Base-by-base conservation (phyloP, 2,888 invertebrate genomes). In the Macropis europaea region DNA sequence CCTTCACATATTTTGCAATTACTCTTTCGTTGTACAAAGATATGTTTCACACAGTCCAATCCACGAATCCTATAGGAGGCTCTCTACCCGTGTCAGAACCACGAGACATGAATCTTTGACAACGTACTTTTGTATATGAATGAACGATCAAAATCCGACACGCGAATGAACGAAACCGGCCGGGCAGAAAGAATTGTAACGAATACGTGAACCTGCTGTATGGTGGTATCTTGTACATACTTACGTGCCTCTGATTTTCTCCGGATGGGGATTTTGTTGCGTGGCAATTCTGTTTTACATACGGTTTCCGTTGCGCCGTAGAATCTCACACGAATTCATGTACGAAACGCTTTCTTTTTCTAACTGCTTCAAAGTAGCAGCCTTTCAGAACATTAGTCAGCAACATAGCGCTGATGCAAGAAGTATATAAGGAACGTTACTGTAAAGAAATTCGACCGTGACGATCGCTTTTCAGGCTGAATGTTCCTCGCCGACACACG, bases 341-440 rank as follows among this genome's bases (percentile, higher is more conserved):
- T 62, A 30, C 9, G 30, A 66, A 50, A 50, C 57, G 73, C 73
- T 73, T 52, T 26, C 24, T 22, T 73, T 42, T 59, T 54, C 42
- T 73, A 73, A 54, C 50, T 72, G 73, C 73, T 73, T 73, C 30
- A 61, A 73, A 40, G 64, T 73, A 73, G 73, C 66, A 43, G 70
- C 59, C 72, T 70, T 19, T 42, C 30, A 36, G 22, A 52, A 26
- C 22, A 43, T 56, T 72, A 72, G 71, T 36, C 42, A 48, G 26
- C 26, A 36, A 17, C 11, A 53, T 72, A 73, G 72, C 40, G 64
- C 48, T 38, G 72, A 52, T 53, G 72, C 64, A 48, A 57, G 24
- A 38, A 19, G n/a, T n/a, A n/a, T n/a, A n/a, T 28, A 34, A 36
- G n/a, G 6, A 17, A 42, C 17, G 26, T 38, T 13, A 30, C 38